Conservation (phyloP, 2,113 vertebrate species). For the Pyxicephalus adspersus region DNA sequence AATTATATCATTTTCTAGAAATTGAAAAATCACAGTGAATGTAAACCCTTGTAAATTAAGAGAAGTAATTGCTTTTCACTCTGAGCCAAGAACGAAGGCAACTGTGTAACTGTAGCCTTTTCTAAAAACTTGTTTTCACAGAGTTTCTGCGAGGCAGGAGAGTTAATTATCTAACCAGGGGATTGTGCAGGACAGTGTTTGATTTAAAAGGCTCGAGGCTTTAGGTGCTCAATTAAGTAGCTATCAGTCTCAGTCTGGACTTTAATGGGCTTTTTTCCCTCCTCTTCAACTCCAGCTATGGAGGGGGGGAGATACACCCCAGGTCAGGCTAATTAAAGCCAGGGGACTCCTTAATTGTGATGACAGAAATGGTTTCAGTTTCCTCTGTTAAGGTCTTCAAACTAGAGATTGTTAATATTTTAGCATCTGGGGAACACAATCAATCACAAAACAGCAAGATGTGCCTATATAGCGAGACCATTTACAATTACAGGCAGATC, state of each 20-base stretch:
- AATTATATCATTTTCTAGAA: slow-evolving; percentile 56
- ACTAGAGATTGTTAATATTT: slow-evolving; percentile 81
- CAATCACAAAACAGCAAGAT: slow-evolving; percentile 83
- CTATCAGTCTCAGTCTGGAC: slow-evolving; percentile 92
- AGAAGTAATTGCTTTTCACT: slow-evolving; percentile 59
- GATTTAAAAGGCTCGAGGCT: slow-evolving; percentile 94
- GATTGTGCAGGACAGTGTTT: slow-evolving; percentile 89
- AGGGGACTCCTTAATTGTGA: slow-evolving; percentile 96
- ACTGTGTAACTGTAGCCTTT: slow-evolving; percentile 70
- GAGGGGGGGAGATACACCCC: slow-evolving; percentile 82
- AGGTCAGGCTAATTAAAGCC: slow-evolving; percentile 97
- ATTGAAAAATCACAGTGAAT: slow-evolving; percentile 54
- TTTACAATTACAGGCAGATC: slow-evolving; percentile 51
- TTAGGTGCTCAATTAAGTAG: slow-evolving; percentile 98
- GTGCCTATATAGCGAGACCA: slow-evolving; percentile 70
- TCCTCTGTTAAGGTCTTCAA: slow-evolving; percentile 76
- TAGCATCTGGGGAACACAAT: slow-evolving; percentile 83
- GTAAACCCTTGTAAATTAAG: slow-evolving; percentile 53
- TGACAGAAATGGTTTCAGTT: slow-evolving; percentile 94
- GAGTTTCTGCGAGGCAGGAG: slow-evolving; percentile 69
- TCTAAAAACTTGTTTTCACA: slow-evolving; percentile 72
- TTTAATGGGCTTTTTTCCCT: slow-evolving; percentile 88
- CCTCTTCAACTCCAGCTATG: slow-evolving; percentile 86
- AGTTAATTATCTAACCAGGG: slow-evolving; percentile 93
- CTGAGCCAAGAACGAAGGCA: slow-evolving; percentile 64